Evolutionary conservation across 2,888 invertebrate species (phyloP), one percentile per base, ranked within the genome.

Genomic region (Allacma fusca): DNA sequence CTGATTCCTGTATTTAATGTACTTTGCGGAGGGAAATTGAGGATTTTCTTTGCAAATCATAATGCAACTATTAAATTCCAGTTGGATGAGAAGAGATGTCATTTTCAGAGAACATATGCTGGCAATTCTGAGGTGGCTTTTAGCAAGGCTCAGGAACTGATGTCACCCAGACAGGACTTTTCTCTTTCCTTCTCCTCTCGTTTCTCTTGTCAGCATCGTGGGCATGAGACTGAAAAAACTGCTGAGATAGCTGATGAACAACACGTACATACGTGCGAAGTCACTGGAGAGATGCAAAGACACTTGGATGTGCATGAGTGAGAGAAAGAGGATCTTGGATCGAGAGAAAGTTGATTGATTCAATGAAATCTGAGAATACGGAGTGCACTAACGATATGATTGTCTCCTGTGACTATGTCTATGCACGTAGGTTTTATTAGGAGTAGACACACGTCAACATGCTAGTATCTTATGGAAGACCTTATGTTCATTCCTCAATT

Each of bases 281-380:
- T 28, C 4, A 57, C 57, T 4, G 26, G 68, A 70, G 44, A 44
- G 24, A 50, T 19, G 34, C 34, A 50, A n/a, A 50, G 19, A 50
- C 50, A 19, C 50, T 50, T 13, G 50, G 50, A 9, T 26, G 65
- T 26, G 26, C 28, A 65, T 65, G 19, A 28, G 50, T 12, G 50
- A 13, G 50, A n/a, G 50, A 50, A 4, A 34, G 34, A 34, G 9
- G 9, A 9, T 34, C 26, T 65, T 19, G 24, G 65, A 23, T n/a
- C 13, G 24, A 24, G 28, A 72, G 50, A 62, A 72, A 62, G 7
- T 73, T 73, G 73, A 73, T 73, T 73, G 73, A 73, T 62, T 73
- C 73, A 24, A 69, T 69, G 43, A 69, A 68, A 68, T 68, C 21
- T 23, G 23, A 40, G 50, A 50, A 19, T 68, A 34, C 67, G 28